Evolutionary conservation across 37 sponge, comb jelly and placozoan genomes (phyloP), one percentile per base, ranked within the genome.

Genomic region (Agelas oroides): DNA sequence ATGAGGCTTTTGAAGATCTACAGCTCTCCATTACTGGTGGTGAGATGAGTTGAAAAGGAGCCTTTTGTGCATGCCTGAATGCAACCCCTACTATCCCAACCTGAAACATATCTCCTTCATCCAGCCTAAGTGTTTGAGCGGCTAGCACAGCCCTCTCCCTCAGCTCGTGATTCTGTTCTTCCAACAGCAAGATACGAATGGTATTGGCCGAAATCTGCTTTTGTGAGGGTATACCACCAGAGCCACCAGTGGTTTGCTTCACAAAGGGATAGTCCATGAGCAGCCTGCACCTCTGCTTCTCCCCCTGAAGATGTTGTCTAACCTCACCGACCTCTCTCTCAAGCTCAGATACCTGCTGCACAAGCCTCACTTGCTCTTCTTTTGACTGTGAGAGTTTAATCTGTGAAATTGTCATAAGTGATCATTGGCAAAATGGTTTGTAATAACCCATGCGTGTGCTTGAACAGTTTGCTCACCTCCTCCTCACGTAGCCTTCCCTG

Each of bases 161-260:
- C 40, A 95, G 65, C 20, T 86, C 84, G 41, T 37, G 17, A 57
- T 95, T 95, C 71, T 92, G 95, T 70, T 95, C 95, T 63, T 95
- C 92, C 40, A 95, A 56, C 33, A 88, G 59, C 28, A 84, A 24
- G 33, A 95, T 95, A 23, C 90, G 75, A 27, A 92, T 66, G 39
- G 79, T 88, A 27, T 95, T 95, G 52, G 92, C 92, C 0, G 82
- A 46, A 19, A 92, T 73, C 52, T 91, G 87, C 55, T 86, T 61
- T 31, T 85, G 84, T 21, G 73, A 39, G 30, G 34, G 64, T 53
- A 71, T 53, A 5, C 21, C 64, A 23, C n/a, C 40, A 40, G 59
- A 3, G 64, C 86, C 53, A 24, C 41, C 65, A 21, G 56, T n/a
- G 0, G 52, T 38, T 19, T 57, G 85, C 23, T 76, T 69, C 23